Evolutionary conservation across 2,113 vertebrate species (phyloP).

Genomic region (Hydrolagus affinis): DNA sequence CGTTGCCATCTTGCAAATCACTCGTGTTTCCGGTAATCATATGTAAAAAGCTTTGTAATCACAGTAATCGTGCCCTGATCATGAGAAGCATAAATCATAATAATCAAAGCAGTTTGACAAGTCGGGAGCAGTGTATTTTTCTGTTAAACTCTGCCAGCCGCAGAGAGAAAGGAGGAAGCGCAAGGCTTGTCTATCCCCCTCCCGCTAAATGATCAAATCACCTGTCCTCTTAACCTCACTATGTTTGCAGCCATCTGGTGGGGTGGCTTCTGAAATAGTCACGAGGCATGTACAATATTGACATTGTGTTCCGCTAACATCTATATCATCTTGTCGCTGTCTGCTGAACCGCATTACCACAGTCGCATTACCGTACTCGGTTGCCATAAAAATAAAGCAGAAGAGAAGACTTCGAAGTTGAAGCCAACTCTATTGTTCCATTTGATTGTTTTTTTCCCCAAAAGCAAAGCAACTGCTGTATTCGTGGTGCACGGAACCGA

Average conservation of each 20-base stretch:
- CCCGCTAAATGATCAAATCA: not conserved
- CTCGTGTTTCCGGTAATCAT: too few relatives aligned
- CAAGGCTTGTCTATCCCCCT: not conserved
- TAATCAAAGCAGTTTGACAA: not conserved
- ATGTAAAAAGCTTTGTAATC: too few relatives aligned
- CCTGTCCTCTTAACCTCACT: not conserved
- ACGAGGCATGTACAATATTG: not conserved
- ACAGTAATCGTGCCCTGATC: not conserved
- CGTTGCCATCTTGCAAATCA: too few relatives aligned
- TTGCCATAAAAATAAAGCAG: not conserved
- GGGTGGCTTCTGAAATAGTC: not conserved
- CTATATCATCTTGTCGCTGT: not conserved
- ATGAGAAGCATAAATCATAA: not conserved
- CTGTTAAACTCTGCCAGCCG: not conserved
- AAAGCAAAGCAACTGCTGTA: not conserved
- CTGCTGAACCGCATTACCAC: not conserved
- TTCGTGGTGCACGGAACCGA: not conserved
- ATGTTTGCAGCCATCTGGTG: not conserved
- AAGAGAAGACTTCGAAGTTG: not conserved
- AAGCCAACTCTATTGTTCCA: not conserved
- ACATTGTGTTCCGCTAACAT: not conserved
- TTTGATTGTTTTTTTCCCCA: not conserved
- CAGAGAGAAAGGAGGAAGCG: not conserved
- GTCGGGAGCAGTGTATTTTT: not conserved
- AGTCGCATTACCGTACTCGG: not conserved